phyloP scores from a whole-genome alignment of 2,888 invertebrate genomes.

The Anthophora plumipes region DNA sequence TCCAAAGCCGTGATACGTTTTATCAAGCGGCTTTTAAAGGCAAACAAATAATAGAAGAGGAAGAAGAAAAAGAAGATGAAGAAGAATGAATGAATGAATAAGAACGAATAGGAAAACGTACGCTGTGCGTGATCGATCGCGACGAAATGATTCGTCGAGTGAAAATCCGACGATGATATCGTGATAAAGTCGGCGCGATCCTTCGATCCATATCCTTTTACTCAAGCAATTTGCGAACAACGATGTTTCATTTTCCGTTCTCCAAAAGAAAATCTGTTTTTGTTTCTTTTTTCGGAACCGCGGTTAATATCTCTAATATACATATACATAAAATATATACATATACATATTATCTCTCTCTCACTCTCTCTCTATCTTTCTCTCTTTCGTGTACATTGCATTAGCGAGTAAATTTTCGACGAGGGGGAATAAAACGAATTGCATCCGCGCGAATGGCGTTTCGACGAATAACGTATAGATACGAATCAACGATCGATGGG shows the following conservation, averaged over 20 bases:
- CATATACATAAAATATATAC: slow-evolving; percentile 57
- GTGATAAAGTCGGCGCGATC: slow-evolving; percentile 64
- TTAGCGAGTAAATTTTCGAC: slow-evolving; percentile 62
- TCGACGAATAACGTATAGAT: neutral
- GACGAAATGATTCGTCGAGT: slow-evolving; percentile 41
- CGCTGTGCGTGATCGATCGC: slow-evolving; percentile 52
- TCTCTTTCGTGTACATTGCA: slow-evolving; percentile 79
- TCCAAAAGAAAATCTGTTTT: slow-evolving; percentile 58
- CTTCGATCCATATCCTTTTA: slow-evolving; percentile 84
- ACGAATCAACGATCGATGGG: neutral
- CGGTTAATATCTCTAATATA: slow-evolving; percentile 69
- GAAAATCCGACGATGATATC: slow-evolving; percentile 36
- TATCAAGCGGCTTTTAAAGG: slow-evolving; percentile 52
- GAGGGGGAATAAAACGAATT: slow-evolving; percentile 31
- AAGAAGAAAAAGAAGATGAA: slow-evolving; percentile 23
- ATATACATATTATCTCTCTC: slow-evolving; percentile 32
- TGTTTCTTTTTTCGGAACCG: slow-evolving; percentile 67
- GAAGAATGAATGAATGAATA: slow-evolving; percentile 7
- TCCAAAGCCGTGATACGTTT: slow-evolving; percentile 64
- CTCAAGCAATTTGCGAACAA: slow-evolving; percentile 83
- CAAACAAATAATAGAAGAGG: slow-evolving; percentile 23
- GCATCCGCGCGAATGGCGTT: slow-evolving; percentile 39
- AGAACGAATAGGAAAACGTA: slow-evolving; percentile 2
- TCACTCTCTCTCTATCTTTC: slow-evolving; percentile 42
- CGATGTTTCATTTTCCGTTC: slow-evolving; percentile 79